Percentiles rank a stretch among this genome's conserved stretches.
These are phyloP conservation scores for Acrossocheilus fasciatus DNA, from an alignment of 2,797 vertebrate genomes.

Conservation along the genomic window DNA sequence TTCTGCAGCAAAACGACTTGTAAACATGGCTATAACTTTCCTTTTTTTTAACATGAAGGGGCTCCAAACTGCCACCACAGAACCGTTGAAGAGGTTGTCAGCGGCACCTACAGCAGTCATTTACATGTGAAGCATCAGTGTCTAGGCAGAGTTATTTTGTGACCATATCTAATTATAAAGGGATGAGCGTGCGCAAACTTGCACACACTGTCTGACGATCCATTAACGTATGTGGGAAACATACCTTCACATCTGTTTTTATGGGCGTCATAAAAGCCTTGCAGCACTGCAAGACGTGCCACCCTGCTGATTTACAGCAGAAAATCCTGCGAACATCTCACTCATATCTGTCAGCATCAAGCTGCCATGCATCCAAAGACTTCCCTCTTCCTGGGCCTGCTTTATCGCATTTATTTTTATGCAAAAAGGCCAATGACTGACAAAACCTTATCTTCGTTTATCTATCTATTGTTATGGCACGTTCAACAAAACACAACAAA, in stretches of 20 bases:
- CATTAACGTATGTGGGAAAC: conserved; percentile 74
- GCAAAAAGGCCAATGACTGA: not conserved
- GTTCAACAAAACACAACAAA: not conserved
- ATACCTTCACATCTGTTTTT: conserved; percentile 80
- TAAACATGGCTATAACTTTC: not conserved
- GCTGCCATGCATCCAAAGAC: conserved; percentile 22
- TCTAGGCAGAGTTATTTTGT: conserved; percentile 61
- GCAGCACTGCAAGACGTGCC: conserved; percentile 70
- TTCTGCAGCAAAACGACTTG: not conserved
- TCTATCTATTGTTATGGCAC: not conserved
- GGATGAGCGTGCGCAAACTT: conserved; percentile 72
- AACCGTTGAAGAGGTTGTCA: not conserved
- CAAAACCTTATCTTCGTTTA: not conserved
- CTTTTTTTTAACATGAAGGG: not conserved
- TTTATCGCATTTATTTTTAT: not conserved
- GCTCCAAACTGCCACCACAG: not conserved
- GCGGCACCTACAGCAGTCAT: conserved; percentile 9
- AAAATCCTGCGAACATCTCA: conserved; percentile 56
- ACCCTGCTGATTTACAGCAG: conserved; percentile 80
- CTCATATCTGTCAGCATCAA: conserved; percentile 41
- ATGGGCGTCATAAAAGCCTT: conserved; percentile 77
- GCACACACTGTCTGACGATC: conserved; percentile 64
- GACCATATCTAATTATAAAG: conserved; percentile 71
- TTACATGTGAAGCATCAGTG: conserved; percentile 60
- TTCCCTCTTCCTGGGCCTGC: not conserved